These are phyloP conservation scores for Gephyroberyx darwinii DNA, from an alignment of 2,797 vertebrate genomes.

Conservation along the genomic window DNA sequence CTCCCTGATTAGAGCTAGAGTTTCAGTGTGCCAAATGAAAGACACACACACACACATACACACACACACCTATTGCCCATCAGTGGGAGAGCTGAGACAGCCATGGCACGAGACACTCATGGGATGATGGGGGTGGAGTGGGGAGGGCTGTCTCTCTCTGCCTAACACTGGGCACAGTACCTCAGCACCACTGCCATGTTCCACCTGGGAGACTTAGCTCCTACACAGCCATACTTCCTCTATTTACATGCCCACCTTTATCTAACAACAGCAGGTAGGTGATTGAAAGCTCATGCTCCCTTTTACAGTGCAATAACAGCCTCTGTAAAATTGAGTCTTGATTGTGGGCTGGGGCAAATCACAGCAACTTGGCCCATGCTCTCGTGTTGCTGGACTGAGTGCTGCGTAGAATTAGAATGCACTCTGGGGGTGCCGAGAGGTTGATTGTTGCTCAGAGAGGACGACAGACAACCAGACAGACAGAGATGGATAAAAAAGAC, in stretches of 20 bases:
- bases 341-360: constrained; percentile 73
- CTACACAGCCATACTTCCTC: constrained; percentile 54
- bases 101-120: constrained; percentile 55
- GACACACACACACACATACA: constrained; percentile 27
- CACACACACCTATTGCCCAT: constrained; percentile 63
- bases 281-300: constrained; percentile 66
- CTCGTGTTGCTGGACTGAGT: constrained; percentile 52
- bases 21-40: constrained; percentile 64
- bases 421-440: constrained; percentile 49
- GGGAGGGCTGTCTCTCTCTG: constrained; percentile 46
- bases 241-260: constrained; percentile 74
- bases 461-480: constrained; percentile 34
- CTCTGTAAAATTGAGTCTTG: constrained; percentile 72
- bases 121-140: constrained; percentile 43
- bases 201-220: constrained; percentile 65
- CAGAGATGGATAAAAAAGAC: constrained; percentile 13
- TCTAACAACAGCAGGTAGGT: constrained; percentile 73
- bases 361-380: constrained; percentile 60
- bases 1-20: constrained; percentile 70
- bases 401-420: constrained; percentile 69
- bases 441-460: constrained; percentile 55
- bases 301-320: constrained; percentile 68
- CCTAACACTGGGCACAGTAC: constrained; percentile 48
- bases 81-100: constrained; percentile 55
- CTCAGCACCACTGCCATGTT: constrained; percentile 50